A percentile compares a stretch with the other conserved stretches of the same genome.
Conservation (phyloP, 2,797 vertebrate species). For the Typhlichthys eigenmanni region DNA sequence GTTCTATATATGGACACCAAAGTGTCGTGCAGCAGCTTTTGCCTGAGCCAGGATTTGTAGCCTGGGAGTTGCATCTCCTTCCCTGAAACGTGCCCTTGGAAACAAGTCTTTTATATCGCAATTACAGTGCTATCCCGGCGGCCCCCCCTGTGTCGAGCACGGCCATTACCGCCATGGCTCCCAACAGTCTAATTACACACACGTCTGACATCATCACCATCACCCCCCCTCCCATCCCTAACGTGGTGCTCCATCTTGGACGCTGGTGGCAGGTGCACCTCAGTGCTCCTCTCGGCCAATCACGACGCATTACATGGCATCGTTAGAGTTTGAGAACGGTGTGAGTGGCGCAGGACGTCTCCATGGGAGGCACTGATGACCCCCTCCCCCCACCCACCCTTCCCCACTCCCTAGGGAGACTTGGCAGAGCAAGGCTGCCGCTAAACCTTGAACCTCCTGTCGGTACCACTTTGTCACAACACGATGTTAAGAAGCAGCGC, state of each 20-base stretch:
- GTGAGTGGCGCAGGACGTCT: constrained; percentile 45
- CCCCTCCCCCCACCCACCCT: no score
- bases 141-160: constrained; percentile 58
- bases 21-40: constrained; percentile 59
- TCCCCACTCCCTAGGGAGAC: constrained; percentile 47
- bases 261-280: constrained; percentile 64
- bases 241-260: constrained; percentile 59
- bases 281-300: constrained; percentile 63
- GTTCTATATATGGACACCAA: constrained; percentile 37
- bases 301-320: constrained; percentile 48
- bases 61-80: constrained; percentile 54
- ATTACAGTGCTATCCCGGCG: constrained; percentile 77
- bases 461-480: constrained; percentile 60
- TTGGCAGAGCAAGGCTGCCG: constrained; percentile 52
- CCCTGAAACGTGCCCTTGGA: constrained; percentile 73
- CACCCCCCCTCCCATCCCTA: constrained; percentile 8
- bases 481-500: constrained; percentile 45
- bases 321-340: constrained; percentile 53
- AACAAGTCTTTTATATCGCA: constrained; percentile 76
- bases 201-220: constrained; percentile 17
- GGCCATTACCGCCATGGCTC: constrained; percentile 77
- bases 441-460: constrained; percentile 65
- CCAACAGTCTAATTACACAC: constrained; percentile 77
- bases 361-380: constrained; percentile 65
- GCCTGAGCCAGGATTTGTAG: constrained; percentile 57